phyloP scores from a whole-genome alignment of 1,140 invertebrate genomes.

The Aplysia californica region DNA sequence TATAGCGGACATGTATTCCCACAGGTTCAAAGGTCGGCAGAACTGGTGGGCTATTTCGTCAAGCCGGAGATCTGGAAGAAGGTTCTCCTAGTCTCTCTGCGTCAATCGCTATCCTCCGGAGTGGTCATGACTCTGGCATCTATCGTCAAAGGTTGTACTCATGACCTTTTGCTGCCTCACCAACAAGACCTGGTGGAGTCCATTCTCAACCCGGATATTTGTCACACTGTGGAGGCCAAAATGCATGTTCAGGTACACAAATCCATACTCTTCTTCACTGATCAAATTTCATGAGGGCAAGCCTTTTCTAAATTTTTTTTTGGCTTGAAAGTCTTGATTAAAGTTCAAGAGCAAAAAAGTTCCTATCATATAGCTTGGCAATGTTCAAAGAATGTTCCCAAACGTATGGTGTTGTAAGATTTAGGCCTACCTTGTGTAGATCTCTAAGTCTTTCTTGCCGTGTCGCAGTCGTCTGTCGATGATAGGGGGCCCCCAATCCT shows the following conservation, averaged over 20 bases:
- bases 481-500: too few species aligned
- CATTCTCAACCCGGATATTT: slow-evolving; percentile 53
- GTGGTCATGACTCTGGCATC: slow-evolving; percentile 58
- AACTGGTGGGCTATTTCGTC: slow-evolving; percentile 81
- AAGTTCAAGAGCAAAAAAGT: too few species aligned
- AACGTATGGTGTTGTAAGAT: too few species aligned
- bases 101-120: slow-evolving; percentile 46
- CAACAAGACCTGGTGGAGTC: slow-evolving; percentile 47
- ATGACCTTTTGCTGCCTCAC: slow-evolving; percentile 41
- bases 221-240: slow-evolving; percentile 55
- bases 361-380: too few species aligned
- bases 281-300: background rate
- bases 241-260: slow-evolving; percentile 32
- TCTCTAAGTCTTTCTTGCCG: background rate
- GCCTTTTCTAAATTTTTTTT: too few species aligned
- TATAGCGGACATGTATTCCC: slow-evolving; percentile 12
- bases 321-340: too few species aligned
- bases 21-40: slow-evolving; percentile 72
- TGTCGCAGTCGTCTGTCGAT: too few species aligned
- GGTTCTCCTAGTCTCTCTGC: slow-evolving; percentile 50
- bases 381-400: too few species aligned
- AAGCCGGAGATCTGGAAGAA: slow-evolving; percentile 62
- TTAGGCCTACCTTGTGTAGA: too few species aligned
- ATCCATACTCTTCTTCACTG: too few species aligned
- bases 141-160: slow-evolving; percentile 52